Conservation (phyloP, 2,797 vertebrate genomes). For the Neosilurus mollespiculum region DNA sequence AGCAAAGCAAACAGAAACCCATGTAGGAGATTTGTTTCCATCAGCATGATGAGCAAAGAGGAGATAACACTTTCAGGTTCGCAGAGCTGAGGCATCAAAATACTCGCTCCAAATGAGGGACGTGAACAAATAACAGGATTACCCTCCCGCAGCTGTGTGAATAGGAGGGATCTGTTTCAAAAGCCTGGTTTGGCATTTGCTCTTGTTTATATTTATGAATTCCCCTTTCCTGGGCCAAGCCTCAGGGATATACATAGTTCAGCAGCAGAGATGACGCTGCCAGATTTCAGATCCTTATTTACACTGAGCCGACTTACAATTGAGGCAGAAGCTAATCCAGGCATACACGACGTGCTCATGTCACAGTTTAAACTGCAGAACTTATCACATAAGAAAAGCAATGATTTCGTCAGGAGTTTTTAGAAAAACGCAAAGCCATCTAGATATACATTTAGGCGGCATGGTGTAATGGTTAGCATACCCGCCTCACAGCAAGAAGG, state of each 20-base stretch:
- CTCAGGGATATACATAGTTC: constrained; percentile 53
- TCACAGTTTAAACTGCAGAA: background rate
- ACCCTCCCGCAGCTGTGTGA: constrained; percentile 54
- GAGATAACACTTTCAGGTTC: background rate
- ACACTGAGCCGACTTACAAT: background rate
- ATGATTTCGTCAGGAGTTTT: background rate
- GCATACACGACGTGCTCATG: background rate
- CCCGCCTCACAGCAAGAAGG: too few relatives aligned
- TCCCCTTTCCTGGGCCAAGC: constrained; percentile 49
- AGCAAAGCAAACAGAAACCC: constrained; percentile 17
- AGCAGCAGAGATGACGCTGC: constrained; percentile 41
- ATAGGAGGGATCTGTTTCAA: constrained; percentile 39
- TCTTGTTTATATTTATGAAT: constrained; percentile 1
- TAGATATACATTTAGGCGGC: too few relatives aligned
- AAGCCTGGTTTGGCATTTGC: constrained; percentile 14
- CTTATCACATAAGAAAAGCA: background rate
- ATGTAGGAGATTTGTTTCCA: background rate
- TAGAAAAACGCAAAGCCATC: background rate
- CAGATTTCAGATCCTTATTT: constrained; percentile 21
- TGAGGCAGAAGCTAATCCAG: background rate
- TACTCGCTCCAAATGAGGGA: background rate
- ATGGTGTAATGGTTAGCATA: too few relatives aligned
- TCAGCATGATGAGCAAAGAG: background rate
- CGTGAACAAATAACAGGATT: constrained; percentile 51
- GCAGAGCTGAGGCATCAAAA: background rate